Conservation (phyloP, 2,113 vertebrate species). For the Nothoprocta pentlandii region DNA sequence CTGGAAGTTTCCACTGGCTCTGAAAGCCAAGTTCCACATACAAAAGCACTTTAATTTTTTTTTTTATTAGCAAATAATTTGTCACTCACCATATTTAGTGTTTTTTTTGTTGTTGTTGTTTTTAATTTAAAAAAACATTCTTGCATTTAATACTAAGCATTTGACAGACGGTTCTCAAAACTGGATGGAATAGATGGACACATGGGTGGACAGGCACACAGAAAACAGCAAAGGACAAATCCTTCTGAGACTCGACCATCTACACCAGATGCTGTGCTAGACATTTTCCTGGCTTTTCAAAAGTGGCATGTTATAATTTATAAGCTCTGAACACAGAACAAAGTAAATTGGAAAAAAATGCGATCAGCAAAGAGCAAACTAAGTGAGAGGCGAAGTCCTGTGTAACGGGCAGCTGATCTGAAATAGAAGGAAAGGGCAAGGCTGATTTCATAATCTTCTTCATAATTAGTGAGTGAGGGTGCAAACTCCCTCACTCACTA, state of each 20-base stretch:
- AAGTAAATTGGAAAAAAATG: slow-evolving; percentile 23
- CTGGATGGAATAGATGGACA: not conserved
- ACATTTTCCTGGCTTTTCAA: slow-evolving; percentile 36
- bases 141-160: not conserved
- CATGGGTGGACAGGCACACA: not conserved
- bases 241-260: not conserved
- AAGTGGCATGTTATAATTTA: not conserved
- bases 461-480: not conserved
- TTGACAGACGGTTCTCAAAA: not conserved
- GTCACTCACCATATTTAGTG: not conserved
- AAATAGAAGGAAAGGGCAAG: slow-evolving; percentile 3
- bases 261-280: not conserved
- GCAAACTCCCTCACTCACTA: not conserved
- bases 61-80: not conserved
- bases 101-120: not conserved
- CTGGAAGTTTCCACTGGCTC: not conserved
- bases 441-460: slow-evolving; percentile 11
- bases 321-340: not conserved
- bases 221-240: not conserved
- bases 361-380: not conserved
- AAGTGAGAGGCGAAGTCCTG: not conserved
- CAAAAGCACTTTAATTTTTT: not conserved
- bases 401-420: not conserved
- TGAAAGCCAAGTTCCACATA: not conserved
- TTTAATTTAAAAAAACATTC: too few species aligned